Base-by-base conservation (phyloP, 2,888 invertebrate genomes). In the Griposia aprilina region DNA sequence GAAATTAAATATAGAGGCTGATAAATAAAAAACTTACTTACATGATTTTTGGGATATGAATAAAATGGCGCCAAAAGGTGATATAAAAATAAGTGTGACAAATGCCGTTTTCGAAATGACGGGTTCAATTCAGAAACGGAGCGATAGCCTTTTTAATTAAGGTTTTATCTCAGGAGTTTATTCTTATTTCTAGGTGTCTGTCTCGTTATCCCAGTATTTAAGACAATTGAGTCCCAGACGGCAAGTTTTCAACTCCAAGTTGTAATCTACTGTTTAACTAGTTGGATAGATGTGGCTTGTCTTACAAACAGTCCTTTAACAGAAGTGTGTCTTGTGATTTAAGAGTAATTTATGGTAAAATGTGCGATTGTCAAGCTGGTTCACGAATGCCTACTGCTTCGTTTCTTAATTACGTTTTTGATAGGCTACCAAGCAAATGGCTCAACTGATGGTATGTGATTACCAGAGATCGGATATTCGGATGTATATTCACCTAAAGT, bases 241-340 rank as follows among this genome's bases (percentile, higher is more conserved):
- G 13, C 41, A 57, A 72, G 73, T 50, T 81, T 81, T 59, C 74
- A 81, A 30, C 74, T 15, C 50, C 20, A 65, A 81, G 20, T 81
- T 81, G 30, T 71, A 72, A 78, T 81, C 72, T 50, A 41, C 41
- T 81, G 57, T 10, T 26, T 17, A 65, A 73, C 81, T 65, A 72
- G 81, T 78, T 74, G n/a, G 63, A 74, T 30, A 59, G n/a, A 52
- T 59, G 74, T 45, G 65, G 81, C 65, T 73, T 74, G 57, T 73
- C 41, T 81, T 52, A 1, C 4, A 52, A 15, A 30, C 26, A 81
- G 13, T 63, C 57, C 50, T 63, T 10, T 50, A 36, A 55, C 70
- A 45, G 60, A 62, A 50, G 65, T 65, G 26, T 63, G 62, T 30
- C 20, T 63, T 20, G 62, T 48, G 52, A 45, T 76, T 65, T n/a